These are phyloP conservation scores for Pyrocoelia pectoralis DNA, from an alignment of 2,888 invertebrate genomes.

Conservation along the genomic window DNA sequence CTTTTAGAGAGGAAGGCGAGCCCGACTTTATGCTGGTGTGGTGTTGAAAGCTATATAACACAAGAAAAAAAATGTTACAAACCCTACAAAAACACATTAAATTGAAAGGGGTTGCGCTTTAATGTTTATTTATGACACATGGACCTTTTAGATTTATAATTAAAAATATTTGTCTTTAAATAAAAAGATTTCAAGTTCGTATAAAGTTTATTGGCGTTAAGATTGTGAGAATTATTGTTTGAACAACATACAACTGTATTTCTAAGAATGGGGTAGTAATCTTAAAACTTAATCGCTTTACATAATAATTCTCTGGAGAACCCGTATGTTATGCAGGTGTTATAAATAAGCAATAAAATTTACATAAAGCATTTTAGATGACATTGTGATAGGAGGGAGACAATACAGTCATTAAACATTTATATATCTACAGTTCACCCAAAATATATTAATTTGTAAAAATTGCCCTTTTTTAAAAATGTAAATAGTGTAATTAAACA, in stretches of 20 bases:
- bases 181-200: neutral
- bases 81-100: constrained; percentile 24
- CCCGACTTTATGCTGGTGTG: constrained; percentile 7
- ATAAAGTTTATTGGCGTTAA: neutral
- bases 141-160: constrained; percentile 4
- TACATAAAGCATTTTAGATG: constrained; percentile 8
- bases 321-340: neutral
- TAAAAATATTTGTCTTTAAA: neutral
- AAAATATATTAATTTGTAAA: neutral
- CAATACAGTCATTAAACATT: constrained; percentile 4
- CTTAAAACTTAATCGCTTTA: neutral
- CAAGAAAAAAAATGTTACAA: constrained; percentile 23
- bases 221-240: neutral
- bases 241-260: neutral
- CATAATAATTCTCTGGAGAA: neutral
- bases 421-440: neutral
- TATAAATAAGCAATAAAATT: constrained; percentile 11
- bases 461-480: neutral
- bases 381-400: constrained; percentile 1
- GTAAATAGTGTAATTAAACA: neutral
- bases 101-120: constrained; percentile 18
- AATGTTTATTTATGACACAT: constrained; percentile 29
- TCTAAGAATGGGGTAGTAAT: neutral
- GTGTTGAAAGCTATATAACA: constrained; percentile 27
- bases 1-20: neutral